Percentiles rank a stretch among this genome's conserved stretches.
Evolutionary conservation across 1,140 invertebrate species (phyloP).

Genomic region (Zophobas morio): DNA sequence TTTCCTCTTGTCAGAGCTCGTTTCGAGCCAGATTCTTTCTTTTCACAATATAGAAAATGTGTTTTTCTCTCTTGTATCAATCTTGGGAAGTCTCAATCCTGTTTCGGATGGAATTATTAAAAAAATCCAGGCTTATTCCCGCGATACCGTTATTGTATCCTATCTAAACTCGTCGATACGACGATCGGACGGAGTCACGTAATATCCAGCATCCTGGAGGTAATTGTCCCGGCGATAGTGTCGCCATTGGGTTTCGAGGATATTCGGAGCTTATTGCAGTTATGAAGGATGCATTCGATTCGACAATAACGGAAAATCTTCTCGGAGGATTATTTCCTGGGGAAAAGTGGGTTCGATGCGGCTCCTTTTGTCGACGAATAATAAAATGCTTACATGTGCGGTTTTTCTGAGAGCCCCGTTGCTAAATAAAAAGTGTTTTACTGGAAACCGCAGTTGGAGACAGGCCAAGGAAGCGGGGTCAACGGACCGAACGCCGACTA

Average conservation of each 20-base stretch:
- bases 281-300: neutral
- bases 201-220: slow-evolving; percentile 5
- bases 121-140: slow-evolving; percentile 24
- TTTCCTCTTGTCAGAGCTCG: slow-evolving; percentile 6
- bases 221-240: slow-evolving; percentile 13
- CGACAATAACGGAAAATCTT: neutral
- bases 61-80: slow-evolving; percentile 1
- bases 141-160: slow-evolving; percentile 13
- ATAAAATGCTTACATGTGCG: no score
- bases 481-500: no score
- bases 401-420: no score
- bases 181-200: slow-evolving; percentile 8
- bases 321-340: no score
- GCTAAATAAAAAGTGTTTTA: no score
- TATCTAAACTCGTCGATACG: slow-evolving; percentile 7
- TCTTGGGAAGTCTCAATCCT: neutral
- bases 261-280: slow-evolving; percentile 2
- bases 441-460: no score
- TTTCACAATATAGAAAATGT: slow-evolving; percentile 4
- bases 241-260: neutral
- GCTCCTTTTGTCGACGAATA: neutral
- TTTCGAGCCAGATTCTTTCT: slow-evolving; percentile 3
- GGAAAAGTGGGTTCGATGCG: no score
- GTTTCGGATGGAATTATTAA: slow-evolving; percentile 20
- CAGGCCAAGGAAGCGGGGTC: no score